Evolutionary conservation across 2,888 invertebrate species (phyloP).

Genomic region (Matsumyia berberina): DNA sequence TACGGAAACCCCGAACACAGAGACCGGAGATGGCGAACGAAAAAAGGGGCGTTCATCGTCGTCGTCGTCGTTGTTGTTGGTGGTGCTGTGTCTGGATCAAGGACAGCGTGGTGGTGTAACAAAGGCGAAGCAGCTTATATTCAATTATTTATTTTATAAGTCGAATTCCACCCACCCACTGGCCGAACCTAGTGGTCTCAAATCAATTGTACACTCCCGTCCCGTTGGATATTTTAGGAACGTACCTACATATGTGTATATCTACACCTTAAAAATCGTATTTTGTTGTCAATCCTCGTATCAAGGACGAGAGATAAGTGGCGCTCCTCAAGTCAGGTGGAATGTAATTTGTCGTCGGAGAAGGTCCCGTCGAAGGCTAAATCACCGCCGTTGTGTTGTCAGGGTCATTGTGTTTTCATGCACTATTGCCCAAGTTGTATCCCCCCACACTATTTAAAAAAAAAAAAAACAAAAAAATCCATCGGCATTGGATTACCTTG

Average conservation of each 20-base stretch:
- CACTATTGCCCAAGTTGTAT: slow-evolving; percentile 28
- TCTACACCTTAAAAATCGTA: not conserved
- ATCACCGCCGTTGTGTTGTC: slow-evolving; percentile 11
- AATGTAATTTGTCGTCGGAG: slow-evolving; percentile 46
- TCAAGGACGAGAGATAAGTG: slow-evolving; percentile 21
- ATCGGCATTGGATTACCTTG: slow-evolving; percentile 51
- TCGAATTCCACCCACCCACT: not conserved
- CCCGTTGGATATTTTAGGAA: not conserved
- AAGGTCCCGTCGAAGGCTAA: slow-evolving; percentile 46
- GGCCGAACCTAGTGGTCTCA: not conserved
- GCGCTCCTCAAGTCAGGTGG: slow-evolving; percentile 39
- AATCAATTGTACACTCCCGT: slow-evolving; percentile 6
- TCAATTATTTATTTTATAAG: slow-evolving; percentile 13
- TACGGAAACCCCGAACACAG: not conserved
- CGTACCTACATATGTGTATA: not conserved
- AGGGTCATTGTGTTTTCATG: slow-evolving; percentile 67
- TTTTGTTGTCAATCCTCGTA: not conserved
- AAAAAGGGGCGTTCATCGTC: slow-evolving; percentile 22
- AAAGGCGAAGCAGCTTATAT: slow-evolving; percentile 15
- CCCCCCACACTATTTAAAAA: not conserved
- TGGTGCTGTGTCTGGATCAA: slow-evolving; percentile 34
- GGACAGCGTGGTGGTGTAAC: slow-evolving; percentile 8
- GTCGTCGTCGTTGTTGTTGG: too few relatives aligned
- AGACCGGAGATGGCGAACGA: not conserved
- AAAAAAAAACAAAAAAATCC: not conserved